Base-by-base conservation (phyloP, 2,888 invertebrate genomes). In the Lasius fuliginosus region DNA sequence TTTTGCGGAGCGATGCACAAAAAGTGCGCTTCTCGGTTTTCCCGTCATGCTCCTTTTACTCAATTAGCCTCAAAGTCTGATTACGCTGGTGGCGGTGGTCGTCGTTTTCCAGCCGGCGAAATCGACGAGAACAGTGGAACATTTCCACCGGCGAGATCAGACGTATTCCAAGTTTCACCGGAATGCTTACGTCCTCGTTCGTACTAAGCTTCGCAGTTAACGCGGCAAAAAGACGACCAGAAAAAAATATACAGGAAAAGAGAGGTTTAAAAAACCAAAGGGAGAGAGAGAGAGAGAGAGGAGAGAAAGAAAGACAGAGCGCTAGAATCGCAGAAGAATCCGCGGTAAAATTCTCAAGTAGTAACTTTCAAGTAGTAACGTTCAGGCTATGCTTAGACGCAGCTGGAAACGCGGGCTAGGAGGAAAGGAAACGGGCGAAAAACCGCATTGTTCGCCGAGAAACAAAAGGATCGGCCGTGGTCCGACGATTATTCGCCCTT, bases 401-500 rank as follows among this genome's bases (percentile, higher is more conserved):
- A 83, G 85, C 77, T 85, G 82, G 2, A 75, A 81, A 86, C 71
- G 40, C 27, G 83, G 83, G 75, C 82, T 40, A 23, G 67, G 46
- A 56, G 42, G 40, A 58, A 56, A 76, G 64, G 49, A 85, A 58
- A 82, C 60, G 67, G 65, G 30, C 27, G 58, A 71, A 84, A 81
- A 74, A 83, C 86, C 84, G 89, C 89, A 93, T 93, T 94, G 93
- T 94, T 93, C 92, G 86, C 65, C 67, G 79, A 85, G 86, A 92
- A 93, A 94, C 92, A 93, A 92, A 93, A 90, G 89, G 90, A 90
- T 90, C 89, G 88, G 88, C 82, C 87, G 87, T 86, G 88, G 89
- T 76, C 86, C 86, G 92, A 90, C 93, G 92, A 93, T 94, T 94
- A 93, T 93, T 92, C 92, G 91, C 88, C 93, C 88, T 91, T 94